These are phyloP conservation scores for Dryas iulia DNA, from an alignment of 1,140 invertebrate genomes.

Conservation along the genomic window DNA sequence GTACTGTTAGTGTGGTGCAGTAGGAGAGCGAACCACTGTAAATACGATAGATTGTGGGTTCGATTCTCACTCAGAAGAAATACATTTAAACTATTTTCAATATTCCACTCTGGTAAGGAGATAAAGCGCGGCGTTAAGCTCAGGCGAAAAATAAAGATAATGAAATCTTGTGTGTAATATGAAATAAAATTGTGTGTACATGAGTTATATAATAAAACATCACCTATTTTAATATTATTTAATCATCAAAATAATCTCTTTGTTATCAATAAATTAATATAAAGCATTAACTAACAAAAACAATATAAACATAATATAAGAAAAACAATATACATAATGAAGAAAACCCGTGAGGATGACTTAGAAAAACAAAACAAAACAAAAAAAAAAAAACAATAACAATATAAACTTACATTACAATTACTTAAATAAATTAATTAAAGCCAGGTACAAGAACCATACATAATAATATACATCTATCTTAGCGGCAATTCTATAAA, in stretches of 20 bases:
- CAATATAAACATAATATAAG: conserved; percentile 3
- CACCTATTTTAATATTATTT: conserved; percentile 15
- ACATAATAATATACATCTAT: conserved; percentile 35
- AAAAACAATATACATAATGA: conserved; percentile 21
- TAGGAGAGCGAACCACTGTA: too few relatives aligned
- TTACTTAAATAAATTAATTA: conserved; percentile 62
- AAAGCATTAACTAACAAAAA: conserved; percentile 30
- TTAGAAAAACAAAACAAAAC: conserved; percentile 24
- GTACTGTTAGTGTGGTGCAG: too few relatives aligned
- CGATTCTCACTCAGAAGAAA: too few relatives aligned
- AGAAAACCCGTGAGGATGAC: conserved; percentile 26
- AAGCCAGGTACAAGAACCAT: conserved; percentile 61
- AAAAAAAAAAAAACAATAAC: conserved; percentile 27
- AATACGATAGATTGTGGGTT: too few relatives aligned
- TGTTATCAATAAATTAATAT: conserved; percentile 29
- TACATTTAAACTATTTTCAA: too few relatives aligned
- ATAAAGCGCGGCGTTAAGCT: too few relatives aligned
- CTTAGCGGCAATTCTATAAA: conserved; percentile 21
- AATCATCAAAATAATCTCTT: conserved; percentile 27
- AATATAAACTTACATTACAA: conserved; percentile 45
- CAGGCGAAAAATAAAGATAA: too few relatives aligned
- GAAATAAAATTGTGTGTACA: too few relatives aligned
- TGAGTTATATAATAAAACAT: background rate
- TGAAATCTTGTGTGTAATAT: too few relatives aligned
- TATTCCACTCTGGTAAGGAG: too few relatives aligned